phyloP scores from a whole-genome alignment of 2,113 vertebrate genomes.

The Poeciliopsis retropinna region DNA sequence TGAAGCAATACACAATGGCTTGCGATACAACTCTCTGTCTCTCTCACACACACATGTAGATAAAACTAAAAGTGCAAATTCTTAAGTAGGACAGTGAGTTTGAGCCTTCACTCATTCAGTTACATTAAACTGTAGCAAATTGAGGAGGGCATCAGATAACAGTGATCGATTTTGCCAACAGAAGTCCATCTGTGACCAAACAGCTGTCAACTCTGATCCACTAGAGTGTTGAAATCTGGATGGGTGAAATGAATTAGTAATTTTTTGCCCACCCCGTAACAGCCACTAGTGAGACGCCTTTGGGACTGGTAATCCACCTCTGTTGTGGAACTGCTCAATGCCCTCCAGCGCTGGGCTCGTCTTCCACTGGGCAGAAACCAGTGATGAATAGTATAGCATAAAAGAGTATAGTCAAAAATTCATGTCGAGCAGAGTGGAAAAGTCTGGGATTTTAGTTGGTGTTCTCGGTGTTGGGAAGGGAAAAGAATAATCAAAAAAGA shows the following conservation, averaged over 20 bases:
- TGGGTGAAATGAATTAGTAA: conserved; percentile 46
- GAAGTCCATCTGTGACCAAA: conserved; percentile 39
- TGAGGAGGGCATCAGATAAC: conserved; percentile 5
- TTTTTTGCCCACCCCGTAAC: conserved; percentile 34
- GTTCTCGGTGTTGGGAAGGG: background rate
- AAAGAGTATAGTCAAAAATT: conserved; percentile 6
- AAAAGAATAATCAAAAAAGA: background rate
- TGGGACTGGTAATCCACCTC: conserved; percentile 40
- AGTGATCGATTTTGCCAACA: conserved; percentile 16
- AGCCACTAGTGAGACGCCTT: conserved; percentile 47
- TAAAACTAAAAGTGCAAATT: background rate
- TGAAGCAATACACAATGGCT: conserved; percentile 55
- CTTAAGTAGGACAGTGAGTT: conserved; percentile 7
- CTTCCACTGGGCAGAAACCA: conserved; percentile 17
- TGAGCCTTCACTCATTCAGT: conserved; percentile 2
- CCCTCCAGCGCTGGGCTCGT: conserved; percentile 19
- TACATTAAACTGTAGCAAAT: conserved; percentile 7
- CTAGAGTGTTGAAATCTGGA: conserved; percentile 34
- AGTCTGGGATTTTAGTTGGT: background rate
- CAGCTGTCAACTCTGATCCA: conserved; percentile 42
- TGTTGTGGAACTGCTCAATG: conserved; percentile 23
- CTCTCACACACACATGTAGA: background rate
- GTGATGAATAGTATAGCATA: conserved; percentile 8
- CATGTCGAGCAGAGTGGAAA: background rate
- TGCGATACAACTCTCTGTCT: background rate